A percentile compares a stretch with the other conserved stretches of the same genome.
These are phyloP conservation scores for Hipposideros larvatus DNA, from an alignment of 2,797 vertebrate genomes.

Conservation along the genomic window DNA sequence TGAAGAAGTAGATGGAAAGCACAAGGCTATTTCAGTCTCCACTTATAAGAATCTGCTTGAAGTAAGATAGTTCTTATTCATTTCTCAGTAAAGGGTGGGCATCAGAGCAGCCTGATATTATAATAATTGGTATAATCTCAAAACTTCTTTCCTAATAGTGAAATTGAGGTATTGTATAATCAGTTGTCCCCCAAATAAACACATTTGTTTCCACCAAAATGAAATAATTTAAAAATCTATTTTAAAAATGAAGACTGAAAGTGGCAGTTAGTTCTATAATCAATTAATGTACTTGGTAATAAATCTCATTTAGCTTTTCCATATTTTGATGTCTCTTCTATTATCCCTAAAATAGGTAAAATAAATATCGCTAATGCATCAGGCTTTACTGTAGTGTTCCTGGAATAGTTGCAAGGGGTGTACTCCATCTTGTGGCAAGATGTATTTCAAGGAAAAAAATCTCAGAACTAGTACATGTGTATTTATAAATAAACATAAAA, in stretches of 20 bases:
- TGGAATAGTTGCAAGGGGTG: constrained; percentile 3
- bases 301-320: not conserved
- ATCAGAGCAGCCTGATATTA: not conserved
- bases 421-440: constrained; percentile 84
- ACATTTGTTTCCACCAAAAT: constrained; percentile 60
- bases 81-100: not conserved
- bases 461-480: not conserved
- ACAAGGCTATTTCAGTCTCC: not conserved
- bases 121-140: not conserved
- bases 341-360: constrained; percentile 4
- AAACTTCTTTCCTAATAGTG: not conserved
- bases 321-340: not conserved
- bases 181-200: constrained; percentile 34
- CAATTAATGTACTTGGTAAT: not conserved
- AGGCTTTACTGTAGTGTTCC: not conserved
- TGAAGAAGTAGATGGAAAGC: constrained; percentile 12
- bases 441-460: constrained; percentile 46
- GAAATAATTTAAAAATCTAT: not conserved
- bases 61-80: not conserved
- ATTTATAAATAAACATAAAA: constrained; percentile 63
- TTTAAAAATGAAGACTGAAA: not conserved
- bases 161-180: not conserved
- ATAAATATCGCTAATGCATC: not conserved
- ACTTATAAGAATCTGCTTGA: not conserved
- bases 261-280: not conserved